Evolutionary conservation across 2,113 vertebrate species (phyloP), one percentile per base, ranked within the genome.

Genomic region (Muntiacus reevesi): DNA sequence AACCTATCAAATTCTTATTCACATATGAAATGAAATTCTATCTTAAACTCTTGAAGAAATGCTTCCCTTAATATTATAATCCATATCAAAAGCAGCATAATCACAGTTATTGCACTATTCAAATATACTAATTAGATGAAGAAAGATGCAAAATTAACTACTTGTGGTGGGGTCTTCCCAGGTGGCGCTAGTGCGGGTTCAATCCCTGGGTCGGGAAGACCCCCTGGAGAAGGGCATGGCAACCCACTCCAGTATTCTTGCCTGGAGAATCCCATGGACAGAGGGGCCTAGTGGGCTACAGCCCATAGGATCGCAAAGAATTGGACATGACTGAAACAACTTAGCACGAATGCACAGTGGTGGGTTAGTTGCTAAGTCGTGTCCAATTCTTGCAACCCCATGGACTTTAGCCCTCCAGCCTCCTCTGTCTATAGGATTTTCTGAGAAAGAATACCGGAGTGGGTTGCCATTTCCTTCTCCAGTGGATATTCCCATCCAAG

Each of bases 121-220:
- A 95, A 94, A 57, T 92, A 36, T 33, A 67, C 28, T 78, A 55
- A 64, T 87, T 87, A 88, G 13, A 71, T 84, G 40, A 97, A 94
- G 54, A 90, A 89, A 89, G 47, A 87, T 23, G 50, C 14, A 87
- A 97, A 97, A 86, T 89, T 57, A 95, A 89, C 21, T 45, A 96
- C 36, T 43, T 87, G 19, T 74, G 19, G 67, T 40, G n/a, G 36
- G 19, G 11, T 74, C 67, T 74, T 74, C 67, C 67, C n/a, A 74
- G 67, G 67, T 74, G 67, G 36, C 1, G 0, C 67, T 74, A 25
- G 67, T 13, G 19, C 3, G n/a, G 33, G 67, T 40, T 74, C 67
- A 40, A 25, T 25, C 21, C n/a, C 67, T 40, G n/a, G n/a, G n/a
- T 74, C 0, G 10, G 67, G n/a, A 74, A 74, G n/a, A 74, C 40